Evolutionary conservation across 2,888 invertebrate genomes (phyloP), one percentile per base, ranked within the genome.

Genomic region (Taenaris catops): DNA sequence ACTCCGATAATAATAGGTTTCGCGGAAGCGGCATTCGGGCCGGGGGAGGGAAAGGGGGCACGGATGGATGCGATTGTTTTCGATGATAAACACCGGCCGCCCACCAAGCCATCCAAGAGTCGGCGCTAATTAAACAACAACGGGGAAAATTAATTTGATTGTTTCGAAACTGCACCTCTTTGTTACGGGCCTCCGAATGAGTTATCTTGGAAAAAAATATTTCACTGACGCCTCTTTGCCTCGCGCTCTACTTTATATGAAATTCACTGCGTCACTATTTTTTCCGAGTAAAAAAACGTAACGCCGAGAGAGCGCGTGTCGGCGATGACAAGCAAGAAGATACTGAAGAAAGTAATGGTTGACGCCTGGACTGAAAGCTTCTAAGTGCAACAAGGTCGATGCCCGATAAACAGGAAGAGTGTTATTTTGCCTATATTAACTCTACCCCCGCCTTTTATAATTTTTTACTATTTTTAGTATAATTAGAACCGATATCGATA

Each of bases 91-190:
- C 80, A 83, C 76, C 70, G 79, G 70, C 75, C 78, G 70, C 73
- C 78, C 73, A 72, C 68, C 72, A 69, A 69, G 74, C 76, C 68
- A 76, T 73, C 81, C 73, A 70, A 74, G 72, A 79, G 68, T 76
- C 72, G 71, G 66, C 73, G 75, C 83, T 83, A 84, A 83, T 84
- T 84, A 83, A 84, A 84, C 81, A 81, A 80, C 81, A 83, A 80
- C 81, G 79, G 76, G 72, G 78, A 76, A 81, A 80, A 83, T 83
- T 81, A 80, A 83, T 81, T 81, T 76, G 76, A 83, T 84, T 83
- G 83, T 80, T 80, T 76, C 75, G 73, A 71, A 76, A 73, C 71
- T 71, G 65, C 70, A 73, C 70, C 73, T 75, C 76, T 79, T 78
- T 83, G 76, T 79, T 66, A 59, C 61, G 57, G 53, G 62, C 63